Conservation (phyloP, 2,797 vertebrate species). For the Molothrus ater region DNA sequence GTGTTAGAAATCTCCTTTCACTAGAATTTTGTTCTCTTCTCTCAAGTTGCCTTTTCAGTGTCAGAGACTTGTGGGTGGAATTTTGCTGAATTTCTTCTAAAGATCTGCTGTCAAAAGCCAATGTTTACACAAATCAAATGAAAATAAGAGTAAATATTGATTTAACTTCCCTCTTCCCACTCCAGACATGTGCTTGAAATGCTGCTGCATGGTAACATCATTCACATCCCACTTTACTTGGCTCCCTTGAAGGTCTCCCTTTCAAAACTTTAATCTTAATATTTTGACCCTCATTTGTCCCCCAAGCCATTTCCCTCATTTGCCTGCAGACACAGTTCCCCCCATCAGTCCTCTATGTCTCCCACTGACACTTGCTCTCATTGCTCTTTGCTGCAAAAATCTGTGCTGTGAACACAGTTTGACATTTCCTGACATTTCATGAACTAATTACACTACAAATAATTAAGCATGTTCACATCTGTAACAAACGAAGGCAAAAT, state of each 20-base stretch:
- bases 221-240: neutral
- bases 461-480: slow-evolving; percentile 91
- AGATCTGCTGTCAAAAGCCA: slow-evolving; percentile 20
- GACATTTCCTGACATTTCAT: slow-evolving; percentile 87
- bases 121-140: slow-evolving; percentile 42
- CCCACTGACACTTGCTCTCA: slow-evolving; percentile 78
- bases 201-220: neutral
- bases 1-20: neutral
- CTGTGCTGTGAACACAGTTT: slow-evolving; percentile 80
- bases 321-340: slow-evolving; percentile 67
- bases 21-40: neutral
- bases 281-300: slow-evolving; percentile 75
- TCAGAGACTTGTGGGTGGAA: neutral
- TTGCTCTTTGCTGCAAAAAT: slow-evolving; percentile 76
- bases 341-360: slow-evolving; percentile 69
- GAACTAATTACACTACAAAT: slow-evolving; percentile 92
- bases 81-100: slow-evolving; percentile 43
- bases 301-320: slow-evolving; percentile 69
- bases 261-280: slow-evolving; percentile 71
- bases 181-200: slow-evolving; percentile 6
- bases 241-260: slow-evolving; percentile 26
- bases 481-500: slow-evolving; percentile 85
- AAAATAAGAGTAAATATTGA: slow-evolving; percentile 8
- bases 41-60: neutral
- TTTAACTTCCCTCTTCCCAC: slow-evolving; percentile 6